A percentile compares a stretch with the other conserved stretches of the same genome.
phyloP scores from a whole-genome alignment of 1,140 invertebrate species.

The Drosophila busckii region DNA sequence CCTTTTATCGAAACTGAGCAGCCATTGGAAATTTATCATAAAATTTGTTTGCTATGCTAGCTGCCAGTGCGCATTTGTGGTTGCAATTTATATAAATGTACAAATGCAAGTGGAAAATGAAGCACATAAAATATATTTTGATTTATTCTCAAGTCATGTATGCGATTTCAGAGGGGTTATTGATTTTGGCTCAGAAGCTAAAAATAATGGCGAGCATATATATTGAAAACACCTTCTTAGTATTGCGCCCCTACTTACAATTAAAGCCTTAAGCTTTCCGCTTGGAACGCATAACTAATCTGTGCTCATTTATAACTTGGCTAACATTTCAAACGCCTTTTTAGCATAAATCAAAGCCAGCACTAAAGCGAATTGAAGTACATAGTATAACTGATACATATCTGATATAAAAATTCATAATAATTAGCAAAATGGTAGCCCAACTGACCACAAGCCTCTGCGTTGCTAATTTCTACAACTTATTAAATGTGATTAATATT shows the following conservation, averaged over 20 bases:
- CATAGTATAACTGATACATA: background rate
- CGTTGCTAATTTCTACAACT: conserved; percentile 59
- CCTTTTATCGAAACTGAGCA: conserved; percentile 55
- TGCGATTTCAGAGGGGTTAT: no score
- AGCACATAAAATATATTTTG: background rate
- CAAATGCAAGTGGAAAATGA: conserved; percentile 2
- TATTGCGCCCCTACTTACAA: no score
- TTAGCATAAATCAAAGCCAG: no score
- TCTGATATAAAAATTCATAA: conserved; percentile 39
- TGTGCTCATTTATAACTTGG: no score
- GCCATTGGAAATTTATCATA: conserved; percentile 65
- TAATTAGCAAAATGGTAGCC: conserved; percentile 46
- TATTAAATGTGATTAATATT: conserved; percentile 73
- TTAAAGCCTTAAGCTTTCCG: no score
- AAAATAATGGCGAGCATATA: no score
- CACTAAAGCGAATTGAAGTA: no score
- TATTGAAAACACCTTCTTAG: no score
- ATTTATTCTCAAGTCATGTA: background rate
- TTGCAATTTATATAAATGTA: background rate
- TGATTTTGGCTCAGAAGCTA: no score
- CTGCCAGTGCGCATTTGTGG: conserved; percentile 1
- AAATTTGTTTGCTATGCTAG: conserved; percentile 15
- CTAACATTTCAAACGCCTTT: no score
- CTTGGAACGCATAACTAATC: no score
- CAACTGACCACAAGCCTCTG: conserved; percentile 9